A percentile compares a stretch with the other conserved stretches of the same genome.
Conservation (phyloP, 2,888 invertebrate species). For the Drosophila peninsularis region DNA sequence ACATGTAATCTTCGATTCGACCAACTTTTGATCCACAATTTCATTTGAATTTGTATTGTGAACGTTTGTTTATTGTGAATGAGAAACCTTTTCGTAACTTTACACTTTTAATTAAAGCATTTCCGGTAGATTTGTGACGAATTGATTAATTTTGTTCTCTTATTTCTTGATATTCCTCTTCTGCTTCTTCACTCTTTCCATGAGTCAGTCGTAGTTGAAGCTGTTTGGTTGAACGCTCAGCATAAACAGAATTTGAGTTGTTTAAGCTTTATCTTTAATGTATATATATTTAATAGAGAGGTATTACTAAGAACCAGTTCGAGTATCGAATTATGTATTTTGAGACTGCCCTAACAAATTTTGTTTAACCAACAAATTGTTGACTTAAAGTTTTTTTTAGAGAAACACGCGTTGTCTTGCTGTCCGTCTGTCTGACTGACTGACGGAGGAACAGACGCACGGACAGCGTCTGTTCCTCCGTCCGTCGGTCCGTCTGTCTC, state of each 20-base stretch:
- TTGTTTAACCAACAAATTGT: no score
- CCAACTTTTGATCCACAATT: background rate
- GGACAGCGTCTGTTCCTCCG: no score
- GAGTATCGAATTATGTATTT: no score
- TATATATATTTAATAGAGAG: background rate
- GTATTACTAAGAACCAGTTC: background rate
- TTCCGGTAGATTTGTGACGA: conserved; percentile 10
- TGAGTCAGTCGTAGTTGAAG: background rate
- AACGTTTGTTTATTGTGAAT: background rate
- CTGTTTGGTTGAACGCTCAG: background rate
- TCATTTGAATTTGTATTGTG: background rate
- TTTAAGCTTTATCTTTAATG: background rate
- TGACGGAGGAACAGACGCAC: no score
- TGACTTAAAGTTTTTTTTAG: no score
- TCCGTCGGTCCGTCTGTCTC: no score
- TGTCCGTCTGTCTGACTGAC: no score
- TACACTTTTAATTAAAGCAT: background rate
- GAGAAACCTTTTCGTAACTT: background rate
- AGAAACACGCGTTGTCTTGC: no score
- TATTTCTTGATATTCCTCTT: background rate
- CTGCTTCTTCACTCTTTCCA: background rate
- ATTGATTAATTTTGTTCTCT: conserved; percentile 1
- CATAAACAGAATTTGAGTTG: no score
- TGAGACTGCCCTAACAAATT: no score
- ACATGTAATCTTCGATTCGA: background rate